Base-by-base conservation (phyloP, 1,140 invertebrate species). In the Zaprionus inermis region DNA sequence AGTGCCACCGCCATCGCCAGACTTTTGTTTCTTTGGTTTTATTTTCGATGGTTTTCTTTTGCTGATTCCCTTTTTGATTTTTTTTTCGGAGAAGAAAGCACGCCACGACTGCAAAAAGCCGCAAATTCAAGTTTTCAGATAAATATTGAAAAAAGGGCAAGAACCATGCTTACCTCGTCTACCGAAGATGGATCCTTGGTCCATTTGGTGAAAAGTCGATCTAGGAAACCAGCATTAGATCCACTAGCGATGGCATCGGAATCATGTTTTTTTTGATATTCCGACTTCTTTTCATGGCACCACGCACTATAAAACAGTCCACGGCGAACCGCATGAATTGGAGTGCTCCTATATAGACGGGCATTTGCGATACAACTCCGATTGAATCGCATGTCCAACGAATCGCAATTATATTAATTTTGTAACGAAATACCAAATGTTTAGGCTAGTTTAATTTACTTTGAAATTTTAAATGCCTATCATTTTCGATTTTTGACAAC, bases 71-170 rank as follows among this genome's bases (percentile, higher is more conserved):
- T 66, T 16, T 1, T 38, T 10, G 7, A 11, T 24, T 1, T 70
- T 54, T 16, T 72, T 79, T 11, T 67, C 69, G 3, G 57, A 60
- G 10, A 91, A 91, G 16, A 76, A 84, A 0, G 68, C 73, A 70
- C 85, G 69, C 89, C 89, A 81, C 7, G 72, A 76, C 79, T 76
- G 20, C 11, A 20, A 59, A 36, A 3, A 14, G 18, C 38, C 49
- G 20, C n/a, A 24, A 52, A 58, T 24, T 67, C 16, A 18, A 51
- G 11, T 32, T 32, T 7, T 32, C n/a, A 9, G 14, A 38, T n/a
- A 38, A 12, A 38, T 4, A 38, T 38, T 1, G 12, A 5, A 38
- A 38, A 38, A 7, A 4, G 1, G 7, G 36, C 0, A 38, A 38
- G 5, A n/a, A 6, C 34, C 5, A 36, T 0, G 18, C 44, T 60